These are phyloP conservation scores for Sarcophaga carnaria DNA, from an alignment of 2,888 invertebrate genomes.

Conservation along the genomic window DNA sequence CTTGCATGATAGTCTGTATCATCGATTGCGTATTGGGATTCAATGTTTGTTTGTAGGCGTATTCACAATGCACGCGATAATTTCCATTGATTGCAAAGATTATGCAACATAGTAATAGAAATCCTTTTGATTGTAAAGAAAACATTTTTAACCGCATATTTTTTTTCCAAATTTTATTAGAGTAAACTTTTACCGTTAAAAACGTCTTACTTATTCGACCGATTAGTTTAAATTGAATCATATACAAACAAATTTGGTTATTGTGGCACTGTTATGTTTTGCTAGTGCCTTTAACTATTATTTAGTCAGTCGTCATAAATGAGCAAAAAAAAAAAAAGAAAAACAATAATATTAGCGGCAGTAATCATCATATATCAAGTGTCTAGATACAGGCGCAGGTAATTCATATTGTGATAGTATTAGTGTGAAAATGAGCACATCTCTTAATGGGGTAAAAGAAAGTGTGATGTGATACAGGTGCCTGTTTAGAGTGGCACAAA, in stretches of 20 bases:
- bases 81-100: background rate
- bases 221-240: slow-evolving; percentile 61
- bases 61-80: slow-evolving; percentile 41
- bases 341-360: slow-evolving; percentile 30
- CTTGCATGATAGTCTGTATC: slow-evolving; percentile 71
- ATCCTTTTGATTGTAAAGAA: slow-evolving; percentile 32
- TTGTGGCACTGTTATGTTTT: slow-evolving; percentile 38
- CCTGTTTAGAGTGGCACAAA: no score
- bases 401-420: slow-evolving; percentile 7
- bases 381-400: background rate
- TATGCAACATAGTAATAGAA: slow-evolving; percentile 21
- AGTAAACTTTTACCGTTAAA: slow-evolving; percentile 39
- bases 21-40: slow-evolving; percentile 48
- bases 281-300: slow-evolving; percentile 39
- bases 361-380: slow-evolving; percentile 23
- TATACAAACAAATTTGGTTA: slow-evolving; percentile 51
- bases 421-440: slow-evolving; percentile 22
- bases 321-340: slow-evolving; percentile 8
- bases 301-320: slow-evolving; percentile 44
- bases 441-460: slow-evolving; percentile 14
- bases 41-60: slow-evolving; percentile 43
- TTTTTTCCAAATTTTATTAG: slow-evolving; percentile 1
- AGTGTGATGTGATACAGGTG: no score
- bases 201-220: slow-evolving; percentile 61
- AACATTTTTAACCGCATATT: slow-evolving; percentile 37